Evolutionary conservation across 2,797 vertebrate genomes (phyloP), one percentile per base, ranked within the genome.

Genomic region (Sebastes matsubarae): DNA sequence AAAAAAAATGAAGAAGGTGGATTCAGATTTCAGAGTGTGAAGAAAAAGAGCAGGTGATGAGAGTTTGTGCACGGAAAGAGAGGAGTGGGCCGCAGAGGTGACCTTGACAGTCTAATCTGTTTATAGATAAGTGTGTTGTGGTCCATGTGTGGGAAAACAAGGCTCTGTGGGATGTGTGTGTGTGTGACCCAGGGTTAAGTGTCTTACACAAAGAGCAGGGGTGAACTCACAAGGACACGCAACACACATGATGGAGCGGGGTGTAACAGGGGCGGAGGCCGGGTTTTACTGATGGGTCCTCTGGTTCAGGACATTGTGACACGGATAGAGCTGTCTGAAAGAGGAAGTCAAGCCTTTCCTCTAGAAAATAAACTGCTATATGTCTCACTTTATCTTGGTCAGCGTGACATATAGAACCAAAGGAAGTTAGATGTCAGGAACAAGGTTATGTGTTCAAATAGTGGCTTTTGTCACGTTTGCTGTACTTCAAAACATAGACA

Each of bases 121-220:
- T 82, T 64, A 52, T 42, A 81, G 90, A 95, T 93, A 91, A 90
- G 81, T 83, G 69, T 83, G 87, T 81, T 88, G 80, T 88, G 82
- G 71, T 79, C 82, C 72, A 79, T 77, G 80, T 88, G 88, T 90
- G 87, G 89, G 85, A 92, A 93, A 59, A 91, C 82, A 87, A 73
- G 63, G 30, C 73, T 54, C 81, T 79, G 59, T 71, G 81, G 73
- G 83, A 84, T 85, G 75, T 79, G 67, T 70, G 52, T 57, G 66
- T 36, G 63, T 58, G 59, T 65, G 81, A 92, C 81, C 82, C 68
- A 6, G 78, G 81, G 88, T 87, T 83, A 87, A 79, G 83, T 86
- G 80, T 84, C 72, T 80, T 14, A 46, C 83, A 83, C 74, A 71
- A 29, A 61, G 54, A 79, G 32, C 78, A 34, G 55, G 11, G 63